Evolutionary conservation across 2,113 vertebrate genomes (phyloP), one percentile per base, ranked within the genome.

Genomic region (Typhlomys cinereus): DNA sequence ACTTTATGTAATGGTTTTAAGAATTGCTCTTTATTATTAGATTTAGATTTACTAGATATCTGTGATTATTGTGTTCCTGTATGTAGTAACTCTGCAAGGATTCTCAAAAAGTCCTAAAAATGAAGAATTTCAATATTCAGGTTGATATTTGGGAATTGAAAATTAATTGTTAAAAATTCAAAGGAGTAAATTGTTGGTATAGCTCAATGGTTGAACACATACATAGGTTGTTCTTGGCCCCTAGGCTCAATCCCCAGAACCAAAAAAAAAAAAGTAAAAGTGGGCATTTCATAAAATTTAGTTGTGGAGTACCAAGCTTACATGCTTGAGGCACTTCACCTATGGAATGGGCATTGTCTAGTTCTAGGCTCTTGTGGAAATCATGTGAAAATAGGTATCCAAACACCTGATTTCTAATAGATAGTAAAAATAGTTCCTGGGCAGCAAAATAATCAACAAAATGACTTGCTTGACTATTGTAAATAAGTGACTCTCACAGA

Each of bases 1-100:
- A 39, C 54, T 89, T 94, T 54, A 46, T 89, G 21, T 69, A 34
- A 66, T 92, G 48, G 52, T 88, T 92, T 90, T 75, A 79, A 71
- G 64, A 85, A 66, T 94, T 54, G 52, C 17, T 91, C 14, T 82
- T 85, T 85, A 73, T 67, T 76, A 61, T 25, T 87, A 85, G 48
- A 34, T 88, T 85, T 95, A 83, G 89, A 21, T 62, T 94, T 88
- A 41, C 29, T 78, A 36, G 17, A 15, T 73, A 62, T 71, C 39
- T 88, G 0, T 64, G 39, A 66, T 80, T 62, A 85, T 52, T 93
- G 21, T 75, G 50, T 92, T 90, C 54, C 11, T 74, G 2, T 34
- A 9, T 82, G 13, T 61, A 2, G 41, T 94, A 64, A 66, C n/a
- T 90, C 52, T 92, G 62, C 36, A 18, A 76, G 69, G 50, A 80